Evolutionary conservation across 2,888 invertebrate species (phyloP).

Genomic region (Campoplex nolae): DNA sequence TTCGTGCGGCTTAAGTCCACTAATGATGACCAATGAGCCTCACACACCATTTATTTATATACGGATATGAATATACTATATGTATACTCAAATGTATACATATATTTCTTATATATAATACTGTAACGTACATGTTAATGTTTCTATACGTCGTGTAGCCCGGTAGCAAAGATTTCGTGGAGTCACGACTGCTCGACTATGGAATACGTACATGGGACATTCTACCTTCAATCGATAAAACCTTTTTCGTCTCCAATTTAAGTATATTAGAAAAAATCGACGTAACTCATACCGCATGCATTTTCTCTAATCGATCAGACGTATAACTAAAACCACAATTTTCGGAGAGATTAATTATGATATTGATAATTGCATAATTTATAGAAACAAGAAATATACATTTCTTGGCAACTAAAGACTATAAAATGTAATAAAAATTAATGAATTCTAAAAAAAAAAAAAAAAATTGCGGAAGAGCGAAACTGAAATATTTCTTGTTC

Average conservation of each 20-base stretch:
- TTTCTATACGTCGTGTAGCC: conserved; percentile 61
- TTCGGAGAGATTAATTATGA: neutral
- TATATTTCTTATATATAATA: conserved; percentile 40
- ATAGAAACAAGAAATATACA: neutral
- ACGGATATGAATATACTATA: conserved; percentile 19
- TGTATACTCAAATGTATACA: no score
- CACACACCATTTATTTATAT: conserved; percentile 44
- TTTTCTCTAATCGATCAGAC: neutral
- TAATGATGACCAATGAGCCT: conserved; percentile 69
- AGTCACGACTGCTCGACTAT: conserved; percentile 53
- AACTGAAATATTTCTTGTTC: neutral
- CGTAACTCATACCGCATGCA: neutral
- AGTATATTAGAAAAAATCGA: neutral
- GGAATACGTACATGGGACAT: neutral
- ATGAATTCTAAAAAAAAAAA: neutral
- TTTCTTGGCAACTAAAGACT: neutral
- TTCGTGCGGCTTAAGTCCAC: conserved; percentile 58
- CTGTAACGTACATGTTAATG: conserved; percentile 64
- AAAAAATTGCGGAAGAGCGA: neutral
- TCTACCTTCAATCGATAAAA: neutral
- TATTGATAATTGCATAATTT: neutral
- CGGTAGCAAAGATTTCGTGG: conserved; percentile 66
- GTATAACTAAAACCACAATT: neutral
- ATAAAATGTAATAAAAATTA: neutral
- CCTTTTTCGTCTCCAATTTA: neutral